Percentiles rank a stretch among this genome's conserved stretches.
Evolutionary conservation across 2,797 vertebrate genomes (phyloP).

Genomic region (Masticophis lateralis): DNA sequence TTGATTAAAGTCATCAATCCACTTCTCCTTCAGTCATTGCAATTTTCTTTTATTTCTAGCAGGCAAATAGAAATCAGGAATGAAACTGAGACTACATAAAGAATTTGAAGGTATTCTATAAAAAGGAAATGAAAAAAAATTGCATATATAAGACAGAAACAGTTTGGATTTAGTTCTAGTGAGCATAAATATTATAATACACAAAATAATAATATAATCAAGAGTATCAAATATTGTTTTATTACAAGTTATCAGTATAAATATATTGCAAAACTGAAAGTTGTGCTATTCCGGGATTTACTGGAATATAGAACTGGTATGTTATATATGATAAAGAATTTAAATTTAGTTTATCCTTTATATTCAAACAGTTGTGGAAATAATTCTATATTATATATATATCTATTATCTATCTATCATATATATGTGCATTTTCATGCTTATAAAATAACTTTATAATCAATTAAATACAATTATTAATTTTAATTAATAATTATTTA

Average conservation of each 20-base stretch:
- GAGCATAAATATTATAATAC: background rate
- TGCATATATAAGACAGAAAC: background rate
- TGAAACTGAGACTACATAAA: background rate
- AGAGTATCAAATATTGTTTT: background rate
- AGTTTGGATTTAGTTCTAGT: background rate
- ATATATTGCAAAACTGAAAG: background rate
- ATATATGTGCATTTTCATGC: background rate
- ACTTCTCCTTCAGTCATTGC: background rate
- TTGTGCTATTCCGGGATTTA: background rate
- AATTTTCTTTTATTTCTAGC: background rate
- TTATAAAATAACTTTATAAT: background rate
- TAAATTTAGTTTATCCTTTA: background rate
- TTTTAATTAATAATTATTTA: background rate
- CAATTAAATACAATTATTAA: background rate
- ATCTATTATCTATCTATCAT: background rate
- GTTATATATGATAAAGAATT: background rate
- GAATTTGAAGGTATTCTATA: background rate
- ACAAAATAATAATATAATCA: background rate
- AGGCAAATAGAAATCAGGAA: background rate
- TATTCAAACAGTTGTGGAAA: background rate
- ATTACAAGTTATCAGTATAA: background rate
- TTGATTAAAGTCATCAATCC: background rate
- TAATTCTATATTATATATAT: background rate
- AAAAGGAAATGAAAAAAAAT: background rate
- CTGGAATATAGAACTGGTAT: background rate